These are phyloP conservation scores for Antheraea assamensis DNA, from an alignment of 2,888 invertebrate genomes.

Conservation along the genomic window DNA sequence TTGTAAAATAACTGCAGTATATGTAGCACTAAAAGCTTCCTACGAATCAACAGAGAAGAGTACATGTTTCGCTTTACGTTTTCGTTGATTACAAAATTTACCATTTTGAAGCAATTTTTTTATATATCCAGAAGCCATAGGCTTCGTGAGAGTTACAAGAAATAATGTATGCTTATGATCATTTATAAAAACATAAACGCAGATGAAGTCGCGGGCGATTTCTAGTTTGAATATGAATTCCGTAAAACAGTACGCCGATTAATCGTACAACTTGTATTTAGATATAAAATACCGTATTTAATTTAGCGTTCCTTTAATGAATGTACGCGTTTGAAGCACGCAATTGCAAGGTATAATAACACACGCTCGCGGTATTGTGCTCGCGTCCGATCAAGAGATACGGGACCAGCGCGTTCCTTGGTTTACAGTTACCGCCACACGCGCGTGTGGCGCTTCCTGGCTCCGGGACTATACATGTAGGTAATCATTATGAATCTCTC, in stretches of 20 bases:
- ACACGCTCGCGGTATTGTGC: slow-evolving; percentile 33
- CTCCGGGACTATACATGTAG: slow-evolving; percentile 9
- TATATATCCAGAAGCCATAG: too few relatives aligned
- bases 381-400: slow-evolving; percentile 32
- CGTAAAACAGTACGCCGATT: neutral
- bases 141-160: too few relatives aligned
- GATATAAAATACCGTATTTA: slow-evolving; percentile 7
- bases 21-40: too few relatives aligned
- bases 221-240: neutral
- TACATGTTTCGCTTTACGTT: too few relatives aligned
- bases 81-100: too few relatives aligned
- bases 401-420: slow-evolving; percentile 26
- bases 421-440: slow-evolving; percentile 29
- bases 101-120: too few relatives aligned
- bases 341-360: slow-evolving; percentile 27
- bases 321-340: slow-evolving; percentile 24
- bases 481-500: neutral
- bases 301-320: slow-evolving; percentile 9
- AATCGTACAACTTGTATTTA: slow-evolving; percentile 8
- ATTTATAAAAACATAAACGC: too few relatives aligned
- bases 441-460: slow-evolving; percentile 19
- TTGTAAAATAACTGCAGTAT: too few relatives aligned
- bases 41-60: too few relatives aligned
- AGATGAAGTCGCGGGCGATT: too few relatives aligned
- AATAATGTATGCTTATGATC: too few relatives aligned